Conservation (phyloP, 2,888 invertebrate genomes). For the Leptogaster cylindrica region DNA sequence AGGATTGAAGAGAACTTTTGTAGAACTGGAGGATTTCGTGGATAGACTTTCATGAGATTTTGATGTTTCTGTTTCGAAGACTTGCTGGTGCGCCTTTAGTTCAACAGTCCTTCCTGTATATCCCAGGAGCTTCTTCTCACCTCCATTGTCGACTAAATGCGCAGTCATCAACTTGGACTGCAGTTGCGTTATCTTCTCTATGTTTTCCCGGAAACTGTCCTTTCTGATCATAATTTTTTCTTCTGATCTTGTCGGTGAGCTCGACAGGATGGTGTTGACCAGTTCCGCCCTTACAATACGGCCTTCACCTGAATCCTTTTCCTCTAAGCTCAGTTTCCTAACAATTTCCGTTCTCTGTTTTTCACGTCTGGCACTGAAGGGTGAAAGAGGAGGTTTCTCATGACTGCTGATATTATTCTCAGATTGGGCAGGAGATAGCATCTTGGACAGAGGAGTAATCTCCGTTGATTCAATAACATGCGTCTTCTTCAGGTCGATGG, state of each 20-base stretch:
- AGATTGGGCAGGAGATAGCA: slow-evolving; percentile 60
- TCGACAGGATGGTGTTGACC: slow-evolving; percentile 57
- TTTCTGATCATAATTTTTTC: slow-evolving; percentile 55
- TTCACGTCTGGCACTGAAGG: slow-evolving; percentile 47
- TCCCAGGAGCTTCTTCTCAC: slow-evolving; percentile 50
- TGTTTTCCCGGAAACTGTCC: slow-evolving; percentile 60
- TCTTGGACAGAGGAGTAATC: slow-evolving; percentile 1
- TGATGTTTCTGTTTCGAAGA: slow-evolving; percentile 46
- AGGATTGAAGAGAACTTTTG: no score
- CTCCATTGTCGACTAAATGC: slow-evolving; percentile 54
- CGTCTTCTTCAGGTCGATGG: slow-evolving; percentile 60
- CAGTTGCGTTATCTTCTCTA: slow-evolving; percentile 61
- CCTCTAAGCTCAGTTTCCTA: slow-evolving; percentile 51
- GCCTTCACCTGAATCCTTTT: slow-evolving; percentile 49
- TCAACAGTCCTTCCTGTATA: slow-evolving; percentile 46
- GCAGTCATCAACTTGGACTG: slow-evolving; percentile 62
- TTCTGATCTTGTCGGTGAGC: slow-evolving; percentile 47
- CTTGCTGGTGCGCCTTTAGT: slow-evolving; percentile 42
- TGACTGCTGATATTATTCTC: slow-evolving; percentile 56
- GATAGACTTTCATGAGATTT: not conserved
- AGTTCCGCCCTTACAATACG: slow-evolving; percentile 59
- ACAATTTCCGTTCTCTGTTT: slow-evolving; percentile 50
- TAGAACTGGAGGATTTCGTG: not conserved
- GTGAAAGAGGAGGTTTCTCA: slow-evolving; percentile 6
- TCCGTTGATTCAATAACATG: slow-evolving; percentile 59